Base-by-base conservation (phyloP, 2,888 invertebrate species). In the Limnephilus rhombicus region DNA sequence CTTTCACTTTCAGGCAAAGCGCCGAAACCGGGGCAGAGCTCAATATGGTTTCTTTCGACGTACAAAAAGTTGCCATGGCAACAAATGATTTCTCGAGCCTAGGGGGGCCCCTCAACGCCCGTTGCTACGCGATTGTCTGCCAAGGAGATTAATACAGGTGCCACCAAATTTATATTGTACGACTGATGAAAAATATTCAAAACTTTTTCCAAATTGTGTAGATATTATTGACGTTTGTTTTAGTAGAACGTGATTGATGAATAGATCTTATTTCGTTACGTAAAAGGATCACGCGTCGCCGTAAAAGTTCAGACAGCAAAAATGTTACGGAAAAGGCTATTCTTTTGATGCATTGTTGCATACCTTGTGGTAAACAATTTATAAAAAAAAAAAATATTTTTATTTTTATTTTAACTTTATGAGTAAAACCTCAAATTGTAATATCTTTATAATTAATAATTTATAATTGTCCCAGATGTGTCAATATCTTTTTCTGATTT, bases 1-100 rank as follows among this genome's bases (percentile, higher is more conserved):
- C 80, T 89, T 80, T 80, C 88, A 89, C 88, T 89, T 89, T 89
- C 41, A 80, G 31, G 80, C 68, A 34, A 80, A 80, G 53, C 31
- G 41, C 37, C n/a, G 87, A 80, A 89, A 89, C 41, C 88, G 88
- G 80, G 88, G 88, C 80, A 89, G n/a, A 89, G 88, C 34, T 24
- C 31, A 85, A 41, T 85, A 41, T 37, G 85, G 85, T 86, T 86
- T 86, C 86, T 86, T 89, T 34, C 80, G 37, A 80, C 41, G 80
- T 89, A 41, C 88, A 89, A 89, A 80, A 89, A 80, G 80, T 29
- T 80, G 41, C n/a, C 88, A 80, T 37, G 88, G 88, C 80, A 34
- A 80, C 80, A n/a, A 53, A 80, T 37, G 88, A 34, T 80, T 80
- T 89, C 80, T 80, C 80, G 34, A 41, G 53, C 49, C 53, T 41